These are phyloP conservation scores for Erpobdella octoculata DNA, from an alignment of 2,888 invertebrate species.

Conservation along the genomic window DNA sequence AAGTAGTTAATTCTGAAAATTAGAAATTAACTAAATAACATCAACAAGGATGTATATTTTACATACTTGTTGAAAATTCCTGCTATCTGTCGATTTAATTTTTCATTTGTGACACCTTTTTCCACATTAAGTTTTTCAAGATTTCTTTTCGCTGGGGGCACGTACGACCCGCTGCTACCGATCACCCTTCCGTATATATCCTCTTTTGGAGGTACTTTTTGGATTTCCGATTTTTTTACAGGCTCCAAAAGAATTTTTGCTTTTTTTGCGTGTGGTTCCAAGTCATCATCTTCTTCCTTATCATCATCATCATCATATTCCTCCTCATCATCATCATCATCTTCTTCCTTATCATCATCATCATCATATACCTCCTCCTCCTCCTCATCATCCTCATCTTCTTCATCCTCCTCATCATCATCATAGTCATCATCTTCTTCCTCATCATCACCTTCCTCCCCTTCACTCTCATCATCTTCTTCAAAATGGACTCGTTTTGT, in stretches of 20 bases:
- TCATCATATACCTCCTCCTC: background rate
- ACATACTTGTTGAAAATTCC: slow-evolving; percentile 13
- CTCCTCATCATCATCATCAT: background rate
- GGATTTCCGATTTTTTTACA: no score
- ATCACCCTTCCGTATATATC: slow-evolving; percentile 11
- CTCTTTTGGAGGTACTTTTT: no score
- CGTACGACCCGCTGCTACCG: background rate
- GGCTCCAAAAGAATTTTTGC: no score
- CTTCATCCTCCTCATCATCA: slow-evolving; percentile 4
- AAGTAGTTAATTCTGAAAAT: background rate
- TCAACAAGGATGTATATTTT: background rate
- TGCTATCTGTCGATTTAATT: background rate
- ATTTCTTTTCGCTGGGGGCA: background rate
- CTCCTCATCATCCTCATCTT: slow-evolving; percentile 1
- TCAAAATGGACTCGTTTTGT: background rate
- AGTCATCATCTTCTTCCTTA: background rate
- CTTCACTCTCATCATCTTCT: background rate
- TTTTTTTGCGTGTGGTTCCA: background rate
- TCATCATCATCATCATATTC: background rate
- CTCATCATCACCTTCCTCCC: slow-evolving; percentile 6
- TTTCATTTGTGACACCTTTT: background rate
- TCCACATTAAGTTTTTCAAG: background rate
- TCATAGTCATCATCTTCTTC: background rate
- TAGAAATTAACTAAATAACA: background rate
- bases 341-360: slow-evolving; percentile 2